Base-by-base conservation (phyloP, 1,140 invertebrate genomes). In the Drosophila bifasciata region DNA sequence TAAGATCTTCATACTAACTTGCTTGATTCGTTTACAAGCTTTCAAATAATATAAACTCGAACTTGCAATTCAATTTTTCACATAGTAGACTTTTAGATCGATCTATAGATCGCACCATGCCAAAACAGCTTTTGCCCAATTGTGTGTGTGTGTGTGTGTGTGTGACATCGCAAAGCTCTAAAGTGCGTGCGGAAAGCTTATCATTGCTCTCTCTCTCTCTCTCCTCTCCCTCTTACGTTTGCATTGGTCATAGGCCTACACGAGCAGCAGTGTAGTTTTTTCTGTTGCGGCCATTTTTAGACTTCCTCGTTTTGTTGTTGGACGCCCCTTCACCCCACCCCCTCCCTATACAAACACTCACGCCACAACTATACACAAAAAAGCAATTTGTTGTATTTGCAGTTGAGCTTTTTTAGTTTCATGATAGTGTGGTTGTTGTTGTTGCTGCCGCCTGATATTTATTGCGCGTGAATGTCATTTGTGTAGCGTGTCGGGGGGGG, bases 401-500 rank as follows among this genome's bases (percentile, higher is more conserved):
- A 86, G 69, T 88, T 59, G 74, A 84, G 79, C 64, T 81, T 86
- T 86, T 86, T 80, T 57, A 48, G 11, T 53, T 67, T 75, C 43
- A 56, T 56, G 62, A 39, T 39, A 41, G 48, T 68, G 43, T 5
- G 51, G 17, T 46, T 43, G 48, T 51, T 40, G 25, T 40, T 60
- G 51, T n/a, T 21, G 39, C 23, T 56, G 7, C 44, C 44, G 62
- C 40, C 66, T 70, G 68, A 73, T 81, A 81, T 88, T 88, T 83
- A 75, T 71, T 86, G 84, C 84, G 79, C 83, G 83, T 88, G 83
- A 88, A 88, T 88, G 83, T 84, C 83, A 88, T 88, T 88, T 89
- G 67, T 49, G 76, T 68, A 78, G 75, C 74, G 19, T 21, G 1
- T n/a, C n/a, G 19, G 19, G 0, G 19, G 19, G 19, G 19, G 19